Conservation (phyloP, 2,888 invertebrate genomes). For the Melitaea athalia region DNA sequence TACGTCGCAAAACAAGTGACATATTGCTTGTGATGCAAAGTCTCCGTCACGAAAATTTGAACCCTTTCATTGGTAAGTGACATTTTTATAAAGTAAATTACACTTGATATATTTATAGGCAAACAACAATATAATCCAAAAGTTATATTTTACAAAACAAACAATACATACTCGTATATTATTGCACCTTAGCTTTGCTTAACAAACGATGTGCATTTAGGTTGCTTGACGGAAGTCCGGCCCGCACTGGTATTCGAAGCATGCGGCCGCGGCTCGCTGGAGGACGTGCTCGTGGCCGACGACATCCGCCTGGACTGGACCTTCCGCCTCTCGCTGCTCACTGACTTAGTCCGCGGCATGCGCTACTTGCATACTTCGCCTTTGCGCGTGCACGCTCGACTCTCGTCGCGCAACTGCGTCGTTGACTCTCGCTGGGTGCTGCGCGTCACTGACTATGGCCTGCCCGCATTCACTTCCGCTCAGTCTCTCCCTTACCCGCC, state of each 20-base stretch:
- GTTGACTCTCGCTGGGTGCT: slow-evolving; percentile 98
- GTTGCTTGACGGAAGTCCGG: slow-evolving; percentile 90
- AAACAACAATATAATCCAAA: too few relatives aligned
- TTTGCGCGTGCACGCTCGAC: slow-evolving; percentile 91
- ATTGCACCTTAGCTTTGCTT: background rate
- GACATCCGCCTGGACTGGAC: slow-evolving; percentile 98
- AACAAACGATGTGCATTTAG: slow-evolving; percentile 47
- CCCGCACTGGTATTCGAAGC: slow-evolving; percentile 93
- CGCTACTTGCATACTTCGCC: slow-evolving; percentile 93
- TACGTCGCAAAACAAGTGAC: slow-evolving; percentile 91
- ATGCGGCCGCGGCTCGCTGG: slow-evolving; percentile 93
- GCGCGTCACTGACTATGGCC: slow-evolving; percentile 95
- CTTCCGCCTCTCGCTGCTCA: slow-evolving; percentile 94
- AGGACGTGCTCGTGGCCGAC: slow-evolving; percentile 93
- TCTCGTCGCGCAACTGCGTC: slow-evolving; percentile 95
- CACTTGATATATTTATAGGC: too few relatives aligned
- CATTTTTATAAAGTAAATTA: background rate
- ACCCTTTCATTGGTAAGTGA: slow-evolving; percentile 88
- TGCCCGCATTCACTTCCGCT: slow-evolving; percentile 88
- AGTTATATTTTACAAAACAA: background rate
- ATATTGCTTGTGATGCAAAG: slow-evolving; percentile 90
- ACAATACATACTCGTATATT: background rate
- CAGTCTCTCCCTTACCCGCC: slow-evolving; percentile 85
- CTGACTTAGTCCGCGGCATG: slow-evolving; percentile 96
- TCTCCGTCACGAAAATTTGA: slow-evolving; percentile 94